A percentile compares a stretch with the other conserved stretches of the same genome.
phyloP scores from a whole-genome alignment of 1,140 invertebrate species.

The Drosophila cardini region DNA sequence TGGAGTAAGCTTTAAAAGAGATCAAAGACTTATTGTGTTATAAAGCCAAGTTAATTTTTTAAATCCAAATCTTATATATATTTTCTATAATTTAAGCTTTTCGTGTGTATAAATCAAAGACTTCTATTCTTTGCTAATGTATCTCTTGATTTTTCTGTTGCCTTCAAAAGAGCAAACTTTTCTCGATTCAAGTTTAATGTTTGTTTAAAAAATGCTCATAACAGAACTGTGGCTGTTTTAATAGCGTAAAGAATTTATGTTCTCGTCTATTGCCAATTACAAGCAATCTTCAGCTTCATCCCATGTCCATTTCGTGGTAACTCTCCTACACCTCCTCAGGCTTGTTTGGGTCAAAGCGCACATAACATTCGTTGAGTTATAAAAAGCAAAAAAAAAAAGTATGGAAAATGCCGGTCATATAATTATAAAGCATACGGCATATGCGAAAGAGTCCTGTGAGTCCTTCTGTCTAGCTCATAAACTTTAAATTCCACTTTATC shows the following conservation, averaged over 20 bases:
- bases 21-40: background rate
- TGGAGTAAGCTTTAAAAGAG: background rate
- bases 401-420: conserved; percentile 58
- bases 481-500: conserved; percentile 77
- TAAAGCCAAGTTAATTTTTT: background rate
- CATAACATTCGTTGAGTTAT: conserved; percentile 55
- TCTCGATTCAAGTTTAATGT: conserved; percentile 5
- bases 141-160: background rate
- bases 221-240: conserved; percentile 21
- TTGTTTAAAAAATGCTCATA: background rate
- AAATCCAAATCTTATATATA: no score
- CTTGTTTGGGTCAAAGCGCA: conserved; percentile 42
- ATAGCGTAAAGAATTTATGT: conserved; percentile 38
- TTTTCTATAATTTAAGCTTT: background rate
- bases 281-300: conserved; percentile 39
- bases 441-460: conserved; percentile 32
- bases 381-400: conserved; percentile 47
- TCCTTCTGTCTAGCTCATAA: conserved; percentile 69
- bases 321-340: background rate
- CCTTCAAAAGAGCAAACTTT: conserved; percentile 2
- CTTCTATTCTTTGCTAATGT: conserved; percentile 11
- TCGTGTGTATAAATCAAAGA: background rate
- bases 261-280: conserved; percentile 51
- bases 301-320: conserved; percentile 5
- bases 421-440: conserved; percentile 62